Evolutionary conservation across 2,888 invertebrate genomes (phyloP), one percentile per base, ranked within the genome.

Genomic region (Hyposoter didymator): DNA sequence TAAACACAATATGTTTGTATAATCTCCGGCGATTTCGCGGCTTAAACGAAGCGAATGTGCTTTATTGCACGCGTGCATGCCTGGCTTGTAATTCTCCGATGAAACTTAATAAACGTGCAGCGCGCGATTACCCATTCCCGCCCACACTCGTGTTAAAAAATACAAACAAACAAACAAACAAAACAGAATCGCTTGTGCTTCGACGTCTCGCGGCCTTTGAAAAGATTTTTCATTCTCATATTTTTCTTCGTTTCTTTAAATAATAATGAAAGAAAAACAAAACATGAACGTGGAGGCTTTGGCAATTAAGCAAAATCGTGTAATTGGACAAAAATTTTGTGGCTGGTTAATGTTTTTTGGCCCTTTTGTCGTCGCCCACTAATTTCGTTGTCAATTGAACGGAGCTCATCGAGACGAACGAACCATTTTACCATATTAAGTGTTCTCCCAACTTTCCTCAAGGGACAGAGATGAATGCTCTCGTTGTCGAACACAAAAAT

Each of bases 11-110:
- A 85, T 82, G 84, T 89, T 90, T 88, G 89, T 89, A 90, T 89
- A 90, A 90, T 90, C 86, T 82, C 81, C 84, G 86, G 86, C 88
- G 90, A 89, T 88, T 89, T 90, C 81, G 84, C 84, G 81, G 82
- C 85, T 76, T 87, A 85, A 88, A 89, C 88, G 88, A 89, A 88
- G 75, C 86, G 86, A 84, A 88, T 87, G 84, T 88, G 87, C 86
- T 89, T 88, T 88, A 89, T 89, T 72, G 55, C 59, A n/a, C 8
- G 85, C 85, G 82, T 55, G 85, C 85, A 81, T 55, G 22, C 12
- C 87, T 83, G 86, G 88, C 59, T 78, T 47, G 43, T 32, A 49
- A 43, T 43, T 59, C 67, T n/a, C 78, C 35, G 81, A 67, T 83
- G 70, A 83, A 84, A 88, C 86, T 88, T 78, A 84, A 80, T 82